These are phyloP conservation scores for Rynchops niger DNA, from an alignment of 2,113 vertebrate genomes.

Conservation along the genomic window DNA sequence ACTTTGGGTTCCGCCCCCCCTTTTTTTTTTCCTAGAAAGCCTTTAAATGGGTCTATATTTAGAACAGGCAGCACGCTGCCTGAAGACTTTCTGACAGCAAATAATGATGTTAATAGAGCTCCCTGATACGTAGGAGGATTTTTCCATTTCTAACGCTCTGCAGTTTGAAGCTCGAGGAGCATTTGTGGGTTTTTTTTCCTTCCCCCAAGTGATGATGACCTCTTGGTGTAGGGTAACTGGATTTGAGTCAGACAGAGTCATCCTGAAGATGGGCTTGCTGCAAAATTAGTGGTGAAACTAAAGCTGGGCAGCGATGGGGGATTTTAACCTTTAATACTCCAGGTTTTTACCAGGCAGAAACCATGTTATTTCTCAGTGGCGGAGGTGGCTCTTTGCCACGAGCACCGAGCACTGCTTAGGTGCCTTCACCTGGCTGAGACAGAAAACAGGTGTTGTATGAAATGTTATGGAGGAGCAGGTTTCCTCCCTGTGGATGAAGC, in stretches of 20 bases:
- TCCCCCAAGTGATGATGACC: not conserved
- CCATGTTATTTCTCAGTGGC: not conserved
- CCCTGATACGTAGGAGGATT: not conserved
- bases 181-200: not conserved
- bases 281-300: not conserved
- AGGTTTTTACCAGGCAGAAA: not conserved
- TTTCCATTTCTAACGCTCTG: not conserved
- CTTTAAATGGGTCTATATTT: conserved; percentile 10
- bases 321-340: not conserved
- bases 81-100: conserved; percentile 32
- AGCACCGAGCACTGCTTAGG: not conserved
- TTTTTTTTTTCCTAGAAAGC: not conserved
- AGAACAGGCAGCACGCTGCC: not conserved
- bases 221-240: not conserved
- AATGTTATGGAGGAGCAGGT: not conserved
- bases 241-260: not conserved
- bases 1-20: not conserved
- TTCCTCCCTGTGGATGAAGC: accelerated
- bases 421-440: not conserved
- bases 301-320: not conserved
- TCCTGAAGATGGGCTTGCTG: not conserved
- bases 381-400: not conserved
- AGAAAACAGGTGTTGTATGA: not conserved
- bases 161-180: not conserved
- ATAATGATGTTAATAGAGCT: conserved; percentile 28